Evolutionary conservation across 2,797 vertebrate species (phyloP).

Genomic region (Rachycentron canadum): DNA sequence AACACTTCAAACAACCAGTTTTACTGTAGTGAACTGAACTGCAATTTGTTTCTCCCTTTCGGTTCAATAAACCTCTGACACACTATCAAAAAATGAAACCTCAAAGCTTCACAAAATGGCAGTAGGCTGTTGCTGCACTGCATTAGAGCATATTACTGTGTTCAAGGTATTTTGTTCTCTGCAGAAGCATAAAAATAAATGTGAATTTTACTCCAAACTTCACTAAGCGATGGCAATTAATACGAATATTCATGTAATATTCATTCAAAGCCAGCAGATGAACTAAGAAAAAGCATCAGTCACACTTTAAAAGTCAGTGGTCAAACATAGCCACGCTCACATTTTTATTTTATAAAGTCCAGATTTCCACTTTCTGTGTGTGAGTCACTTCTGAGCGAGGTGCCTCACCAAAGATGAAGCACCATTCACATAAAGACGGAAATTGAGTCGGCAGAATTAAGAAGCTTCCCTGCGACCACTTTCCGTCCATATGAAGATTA

Average conservation of each 20-base stretch:
- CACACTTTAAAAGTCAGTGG: background rate
- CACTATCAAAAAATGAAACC: background rate
- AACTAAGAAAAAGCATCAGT: background rate
- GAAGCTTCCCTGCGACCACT: slow-evolving; percentile 6
- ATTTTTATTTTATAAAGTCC: slow-evolving; percentile 4
- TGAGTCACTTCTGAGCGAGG: background rate
- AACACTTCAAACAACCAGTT: background rate
- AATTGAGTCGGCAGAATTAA: slow-evolving; percentile 32
- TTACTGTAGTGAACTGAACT: background rate
- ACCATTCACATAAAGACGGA: background rate
- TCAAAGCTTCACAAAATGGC: no score
- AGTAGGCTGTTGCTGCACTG: no score
- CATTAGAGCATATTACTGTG: no score
- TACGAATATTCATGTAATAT: background rate
- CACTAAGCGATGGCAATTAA: no score
- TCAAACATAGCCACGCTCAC: background rate
- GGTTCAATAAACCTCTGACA: background rate
- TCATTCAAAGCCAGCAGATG: background rate
- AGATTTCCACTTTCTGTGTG: background rate
- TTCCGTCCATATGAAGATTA: slow-evolving; percentile 36
- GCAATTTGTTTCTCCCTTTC: background rate
- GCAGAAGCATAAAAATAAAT: background rate
- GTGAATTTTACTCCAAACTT: background rate
- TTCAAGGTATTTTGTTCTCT: background rate
- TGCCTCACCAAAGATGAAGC: background rate